Percentiles rank a stretch among this genome's conserved stretches.
phyloP scores from a whole-genome alignment of 2,888 invertebrate genomes.

The Pardosa pseudoannulata region DNA sequence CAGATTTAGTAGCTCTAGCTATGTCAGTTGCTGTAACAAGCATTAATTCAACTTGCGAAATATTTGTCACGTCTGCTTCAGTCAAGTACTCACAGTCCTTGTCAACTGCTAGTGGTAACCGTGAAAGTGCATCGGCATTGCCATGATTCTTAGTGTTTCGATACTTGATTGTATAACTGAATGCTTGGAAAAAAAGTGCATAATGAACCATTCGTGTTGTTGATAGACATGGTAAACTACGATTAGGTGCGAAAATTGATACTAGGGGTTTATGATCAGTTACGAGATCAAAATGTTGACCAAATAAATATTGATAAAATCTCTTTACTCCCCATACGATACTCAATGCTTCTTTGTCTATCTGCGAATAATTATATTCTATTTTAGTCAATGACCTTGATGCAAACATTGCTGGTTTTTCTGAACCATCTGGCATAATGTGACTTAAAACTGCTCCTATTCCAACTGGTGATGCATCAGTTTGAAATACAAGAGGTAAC shows the following conservation, averaged over 20 bases:
- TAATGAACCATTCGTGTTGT: constrained; percentile 54
- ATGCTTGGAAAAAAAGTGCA: constrained; percentile 52
- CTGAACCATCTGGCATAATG: constrained; percentile 76
- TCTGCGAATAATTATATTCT: constrained; percentile 76
- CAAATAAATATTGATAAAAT: constrained; percentile 76
- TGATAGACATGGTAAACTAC: constrained; percentile 55
- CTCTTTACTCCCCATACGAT: constrained; percentile 75
- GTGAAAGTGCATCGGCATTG: constrained; percentile 53
- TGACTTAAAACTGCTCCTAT: constrained; percentile 77
- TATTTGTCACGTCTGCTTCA: constrained; percentile 53
- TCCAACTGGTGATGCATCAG: constrained; percentile 73
- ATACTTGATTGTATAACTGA: constrained; percentile 53
- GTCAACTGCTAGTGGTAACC: constrained; percentile 50
- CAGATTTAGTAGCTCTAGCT: constrained; percentile 53
- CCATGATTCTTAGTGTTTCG: constrained; percentile 51
- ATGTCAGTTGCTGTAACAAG: constrained; percentile 51
- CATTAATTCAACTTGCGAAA: constrained; percentile 53
- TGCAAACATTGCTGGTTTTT: constrained; percentile 78
- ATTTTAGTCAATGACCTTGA: constrained; percentile 76
- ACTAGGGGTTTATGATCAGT: constrained; percentile 52
- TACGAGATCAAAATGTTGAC: constrained; percentile 48
- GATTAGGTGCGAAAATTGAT: constrained; percentile 55
- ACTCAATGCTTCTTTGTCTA: constrained; percentile 77
- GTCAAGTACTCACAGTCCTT: constrained; percentile 50
- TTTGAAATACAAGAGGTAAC: constrained; percentile 72